A percentile compares a stretch with the other conserved stretches of the same genome.
These are phyloP conservation scores for Nansenia antarctica DNA, from an alignment of 2,113 vertebrate species.

Conservation along the genomic window DNA sequence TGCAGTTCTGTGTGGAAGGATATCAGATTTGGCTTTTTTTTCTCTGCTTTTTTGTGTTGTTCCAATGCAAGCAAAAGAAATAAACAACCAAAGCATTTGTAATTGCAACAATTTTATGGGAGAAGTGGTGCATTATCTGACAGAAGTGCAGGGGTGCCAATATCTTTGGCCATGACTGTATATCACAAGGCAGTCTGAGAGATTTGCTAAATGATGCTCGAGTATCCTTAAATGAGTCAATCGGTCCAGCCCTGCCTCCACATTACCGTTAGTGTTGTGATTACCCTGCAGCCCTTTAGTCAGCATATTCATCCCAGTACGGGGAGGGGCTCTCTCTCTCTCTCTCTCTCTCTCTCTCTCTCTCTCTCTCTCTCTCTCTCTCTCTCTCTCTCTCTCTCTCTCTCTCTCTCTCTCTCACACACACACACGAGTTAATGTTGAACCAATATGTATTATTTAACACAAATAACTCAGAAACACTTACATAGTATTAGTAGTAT, in stretches of 20 bases:
- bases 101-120: too few relatives aligned
- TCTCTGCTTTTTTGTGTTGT: too few relatives aligned
- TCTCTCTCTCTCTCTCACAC: slow-evolving; percentile 4
- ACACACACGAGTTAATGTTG: too few relatives aligned
- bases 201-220: slow-evolving; percentile 55
- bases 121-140: too few relatives aligned
- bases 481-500: too few relatives aligned
- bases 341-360: slow-evolving; percentile 14
- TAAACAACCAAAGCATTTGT: too few relatives aligned
- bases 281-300: slow-evolving; percentile 54
- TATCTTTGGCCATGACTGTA: not conserved
- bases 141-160: too few relatives aligned
- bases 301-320: slow-evolving; percentile 29
- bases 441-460: too few relatives aligned
- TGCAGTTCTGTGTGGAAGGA: too few relatives aligned
- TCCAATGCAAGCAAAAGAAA: too few relatives aligned
- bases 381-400: slow-evolving; percentile 9
- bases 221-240: slow-evolving; percentile 54
- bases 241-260: slow-evolving; percentile 37
- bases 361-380: not conserved
- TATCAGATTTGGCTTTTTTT: too few relatives aligned
- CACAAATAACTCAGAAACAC: too few relatives aligned
- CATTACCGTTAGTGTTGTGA: slow-evolving; percentile 54
- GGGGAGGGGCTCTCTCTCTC: not conserved
- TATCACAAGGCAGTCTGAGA: slow-evolving; percentile 18